These are phyloP conservation scores for Opisthocomus hoazin DNA, from an alignment of 2,113 vertebrate species.

Conservation along the genomic window DNA sequence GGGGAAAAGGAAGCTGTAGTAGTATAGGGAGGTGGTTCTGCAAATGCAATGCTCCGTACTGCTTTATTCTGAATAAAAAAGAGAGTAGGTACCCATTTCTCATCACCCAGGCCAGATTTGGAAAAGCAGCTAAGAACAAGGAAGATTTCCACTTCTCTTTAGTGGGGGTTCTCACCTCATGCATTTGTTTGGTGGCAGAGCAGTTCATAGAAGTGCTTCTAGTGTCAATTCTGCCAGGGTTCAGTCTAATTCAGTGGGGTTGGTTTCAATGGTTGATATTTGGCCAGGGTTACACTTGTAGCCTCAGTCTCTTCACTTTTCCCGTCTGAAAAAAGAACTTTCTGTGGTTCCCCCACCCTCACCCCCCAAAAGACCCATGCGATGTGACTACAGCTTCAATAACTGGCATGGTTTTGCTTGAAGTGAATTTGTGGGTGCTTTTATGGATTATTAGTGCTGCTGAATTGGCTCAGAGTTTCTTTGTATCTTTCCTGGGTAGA, in stretches of 20 bases:
- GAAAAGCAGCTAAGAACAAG: background rate
- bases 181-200: background rate
- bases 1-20: background rate
- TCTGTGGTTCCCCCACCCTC: background rate
- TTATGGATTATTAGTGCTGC: background rate
- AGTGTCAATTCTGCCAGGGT: background rate
- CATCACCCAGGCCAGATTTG: background rate
- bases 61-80: background rate
- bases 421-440: background rate
- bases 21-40: background rate
- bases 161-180: background rate
- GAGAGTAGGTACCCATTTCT: background rate
- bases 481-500: background rate
- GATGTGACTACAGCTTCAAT: background rate
- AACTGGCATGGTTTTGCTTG: background rate
- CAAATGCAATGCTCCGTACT: background rate
- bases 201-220: background rate
- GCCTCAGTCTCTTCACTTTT: background rate
- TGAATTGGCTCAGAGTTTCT: background rate
- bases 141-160: background rate
- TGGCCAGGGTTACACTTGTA: background rate
- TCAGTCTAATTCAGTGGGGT: background rate
- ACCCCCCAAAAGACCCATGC: background rate
- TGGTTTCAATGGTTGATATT: background rate
- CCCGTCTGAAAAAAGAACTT: background rate